A percentile compares a stretch with the other conserved stretches of the same genome.
phyloP scores from a whole-genome alignment of 2,888 invertebrate genomes.

The Monochamus alternatus region DNA sequence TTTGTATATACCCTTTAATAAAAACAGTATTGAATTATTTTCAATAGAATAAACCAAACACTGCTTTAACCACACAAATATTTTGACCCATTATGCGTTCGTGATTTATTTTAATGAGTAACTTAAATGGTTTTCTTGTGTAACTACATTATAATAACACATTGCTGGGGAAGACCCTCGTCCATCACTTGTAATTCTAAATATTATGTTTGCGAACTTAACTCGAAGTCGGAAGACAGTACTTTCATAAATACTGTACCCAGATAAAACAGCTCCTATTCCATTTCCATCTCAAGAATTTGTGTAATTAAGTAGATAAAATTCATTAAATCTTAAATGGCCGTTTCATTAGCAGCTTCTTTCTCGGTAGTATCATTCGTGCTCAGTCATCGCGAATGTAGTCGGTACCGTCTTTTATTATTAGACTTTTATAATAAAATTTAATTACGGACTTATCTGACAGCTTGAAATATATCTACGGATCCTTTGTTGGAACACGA shows the following conservation, averaged over 20 bases:
- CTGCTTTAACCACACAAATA: too few relatives aligned
- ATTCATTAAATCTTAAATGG: conserved; percentile 2
- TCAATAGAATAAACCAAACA: too few relatives aligned
- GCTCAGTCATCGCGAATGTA: conserved; percentile 11
- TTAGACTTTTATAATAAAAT: conserved; percentile 2
- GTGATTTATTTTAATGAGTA: too few relatives aligned
- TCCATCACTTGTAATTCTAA: too few relatives aligned
- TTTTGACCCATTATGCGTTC: too few relatives aligned
- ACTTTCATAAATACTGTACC: neutral
- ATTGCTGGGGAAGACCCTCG: too few relatives aligned
- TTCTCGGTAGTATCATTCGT: neutral
- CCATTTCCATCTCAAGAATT: neutral
- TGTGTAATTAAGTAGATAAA: conserved; percentile 13
- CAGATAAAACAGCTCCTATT: neutral
- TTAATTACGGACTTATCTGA: neutral
- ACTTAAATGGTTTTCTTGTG: too few relatives aligned
- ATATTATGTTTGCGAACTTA: too few relatives aligned
- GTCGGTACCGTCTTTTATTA: neutral
- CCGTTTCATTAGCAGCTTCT: neutral
- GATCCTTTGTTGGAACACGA: neutral
- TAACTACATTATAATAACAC: too few relatives aligned
- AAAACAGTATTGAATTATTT: too few relatives aligned
- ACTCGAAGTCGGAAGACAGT: neutral
- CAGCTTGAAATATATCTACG: conserved; percentile 6
- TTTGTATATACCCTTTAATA: too few relatives aligned